phyloP scores from a whole-genome alignment of 2,888 invertebrate species.

The Caenorhabditis sinica region DNA sequence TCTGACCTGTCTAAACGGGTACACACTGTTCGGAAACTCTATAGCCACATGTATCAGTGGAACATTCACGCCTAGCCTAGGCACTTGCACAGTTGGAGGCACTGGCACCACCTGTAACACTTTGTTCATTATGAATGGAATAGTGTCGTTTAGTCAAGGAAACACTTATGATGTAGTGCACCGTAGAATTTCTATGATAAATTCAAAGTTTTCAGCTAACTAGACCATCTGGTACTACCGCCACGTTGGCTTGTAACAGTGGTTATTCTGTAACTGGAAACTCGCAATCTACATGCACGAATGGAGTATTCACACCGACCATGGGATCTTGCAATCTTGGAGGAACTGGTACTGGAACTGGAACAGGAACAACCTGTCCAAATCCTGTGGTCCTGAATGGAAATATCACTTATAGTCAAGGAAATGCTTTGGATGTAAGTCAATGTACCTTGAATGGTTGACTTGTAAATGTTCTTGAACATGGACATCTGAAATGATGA shows the following conservation, averaged over 20 bases:
- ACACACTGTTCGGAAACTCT: constrained; percentile 52
- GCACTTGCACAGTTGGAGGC: constrained; percentile 45
- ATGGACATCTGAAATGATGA: too few relatives aligned
- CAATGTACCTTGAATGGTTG: not conserved
- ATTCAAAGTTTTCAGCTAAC: constrained; percentile 14
- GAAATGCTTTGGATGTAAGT: constrained; percentile 46
- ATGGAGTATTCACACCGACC: constrained; percentile 52
- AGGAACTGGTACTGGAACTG: constrained; percentile 10
- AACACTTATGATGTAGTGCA: constrained; percentile 42
- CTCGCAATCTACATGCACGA: constrained; percentile 36
- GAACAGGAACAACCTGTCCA: constrained; percentile 29
- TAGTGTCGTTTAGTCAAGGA: constrained; percentile 51
- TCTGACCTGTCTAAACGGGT: constrained; percentile 71
- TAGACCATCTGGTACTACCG: constrained; percentile 22
- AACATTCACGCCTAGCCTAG: constrained; percentile 61
- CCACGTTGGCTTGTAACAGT: constrained; percentile 67
- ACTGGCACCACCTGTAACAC: constrained; percentile 33
- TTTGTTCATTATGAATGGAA: constrained; percentile 48
- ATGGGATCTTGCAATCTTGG: constrained; percentile 58
- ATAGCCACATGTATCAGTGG: constrained; percentile 54
- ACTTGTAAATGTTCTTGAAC: too few relatives aligned
- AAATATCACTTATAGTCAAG: constrained; percentile 50
- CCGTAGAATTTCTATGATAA: not conserved
- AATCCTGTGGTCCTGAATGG: constrained; percentile 39
- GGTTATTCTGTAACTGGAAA: constrained; percentile 64